phyloP scores from a whole-genome alignment of 1,140 invertebrate genomes.

The Atta cephalotes region DNA sequence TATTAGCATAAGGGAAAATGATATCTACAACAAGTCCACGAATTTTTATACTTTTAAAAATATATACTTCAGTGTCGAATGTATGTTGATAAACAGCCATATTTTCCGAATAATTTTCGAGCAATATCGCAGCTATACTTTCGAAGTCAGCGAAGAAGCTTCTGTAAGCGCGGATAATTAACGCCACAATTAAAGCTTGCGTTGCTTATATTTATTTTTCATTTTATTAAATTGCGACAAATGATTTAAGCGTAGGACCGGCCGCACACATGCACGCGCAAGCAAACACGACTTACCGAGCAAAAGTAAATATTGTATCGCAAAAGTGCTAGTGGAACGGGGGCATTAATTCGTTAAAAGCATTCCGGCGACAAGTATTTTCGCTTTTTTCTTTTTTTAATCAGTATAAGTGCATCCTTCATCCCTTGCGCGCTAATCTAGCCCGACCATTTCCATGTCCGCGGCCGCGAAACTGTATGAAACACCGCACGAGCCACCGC shows the following conservation, averaged over 20 bases:
- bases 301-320: slow-evolving; percentile 63
- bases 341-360: slow-evolving; percentile 59
- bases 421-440: slow-evolving; percentile 50
- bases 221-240: slow-evolving; percentile 64
- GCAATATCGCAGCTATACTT: background rate
- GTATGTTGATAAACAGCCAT: slow-evolving; percentile 1
- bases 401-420: slow-evolving; percentile 63
- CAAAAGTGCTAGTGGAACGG: slow-evolving; percentile 37
- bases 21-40: background rate
- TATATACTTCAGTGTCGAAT: background rate
- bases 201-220: slow-evolving; percentile 59
- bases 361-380: slow-evolving; percentile 59
- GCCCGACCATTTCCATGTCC: slow-evolving; percentile 43
- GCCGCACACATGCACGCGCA: slow-evolving; percentile 4
- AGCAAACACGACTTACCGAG: slow-evolving; percentile 57
- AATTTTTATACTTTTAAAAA: background rate
- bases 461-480: slow-evolving; percentile 35
- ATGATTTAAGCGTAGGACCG: slow-evolving; percentile 50
- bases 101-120: slow-evolving; percentile 38
- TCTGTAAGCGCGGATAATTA: slow-evolving; percentile 53
- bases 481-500: slow-evolving; percentile 51
- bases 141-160: background rate
- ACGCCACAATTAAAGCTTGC: slow-evolving; percentile 58
- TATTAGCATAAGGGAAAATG: background rate
- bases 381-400: slow-evolving; percentile 62